A percentile compares a stretch with the other conserved stretches of the same genome.
Evolutionary conservation across 2,888 invertebrate genomes (phyloP).

Genomic region (Athripsodes cinereus): DNA sequence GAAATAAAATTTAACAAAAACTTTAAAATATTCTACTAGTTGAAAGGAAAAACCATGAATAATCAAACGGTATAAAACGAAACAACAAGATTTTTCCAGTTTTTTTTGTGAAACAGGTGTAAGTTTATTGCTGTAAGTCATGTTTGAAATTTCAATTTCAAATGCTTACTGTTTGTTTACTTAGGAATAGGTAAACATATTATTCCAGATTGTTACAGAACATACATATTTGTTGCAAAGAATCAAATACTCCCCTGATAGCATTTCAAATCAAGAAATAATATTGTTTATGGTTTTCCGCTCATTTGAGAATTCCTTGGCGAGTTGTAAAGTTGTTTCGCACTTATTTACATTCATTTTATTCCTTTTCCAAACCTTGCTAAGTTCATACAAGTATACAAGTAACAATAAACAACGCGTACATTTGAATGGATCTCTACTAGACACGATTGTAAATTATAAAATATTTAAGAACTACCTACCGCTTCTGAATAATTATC

Average conservation of each 20-base stretch:
- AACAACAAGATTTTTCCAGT: too few relatives aligned
- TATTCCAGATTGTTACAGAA: neutral
- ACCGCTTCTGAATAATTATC: too few relatives aligned
- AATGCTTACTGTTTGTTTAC: neutral
- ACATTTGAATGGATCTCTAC: neutral
- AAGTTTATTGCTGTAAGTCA: too few relatives aligned
- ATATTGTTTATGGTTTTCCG: neutral
- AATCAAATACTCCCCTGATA: neutral
- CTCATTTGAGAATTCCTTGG: neutral
- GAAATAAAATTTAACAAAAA: too few relatives aligned
- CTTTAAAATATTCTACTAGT: too few relatives aligned
- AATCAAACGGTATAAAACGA: too few relatives aligned
- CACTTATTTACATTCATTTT: neutral
- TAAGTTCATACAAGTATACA: neutral
- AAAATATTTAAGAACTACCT: neutral
- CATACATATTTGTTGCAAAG: neutral
- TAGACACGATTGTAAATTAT: neutral
- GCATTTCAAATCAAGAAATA: neutral
- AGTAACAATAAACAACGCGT: too few relatives aligned
- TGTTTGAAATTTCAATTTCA: too few relatives aligned
- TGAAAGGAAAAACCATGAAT: too few relatives aligned
- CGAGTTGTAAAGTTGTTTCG: neutral
- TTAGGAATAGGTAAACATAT: neutral
- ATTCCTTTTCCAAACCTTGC: neutral
- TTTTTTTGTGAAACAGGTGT: too few relatives aligned